A percentile compares a stretch with the other conserved stretches of the same genome.
Conservation (phyloP, 2,888 invertebrate genomes). For the Epirrhoe alternata region DNA sequence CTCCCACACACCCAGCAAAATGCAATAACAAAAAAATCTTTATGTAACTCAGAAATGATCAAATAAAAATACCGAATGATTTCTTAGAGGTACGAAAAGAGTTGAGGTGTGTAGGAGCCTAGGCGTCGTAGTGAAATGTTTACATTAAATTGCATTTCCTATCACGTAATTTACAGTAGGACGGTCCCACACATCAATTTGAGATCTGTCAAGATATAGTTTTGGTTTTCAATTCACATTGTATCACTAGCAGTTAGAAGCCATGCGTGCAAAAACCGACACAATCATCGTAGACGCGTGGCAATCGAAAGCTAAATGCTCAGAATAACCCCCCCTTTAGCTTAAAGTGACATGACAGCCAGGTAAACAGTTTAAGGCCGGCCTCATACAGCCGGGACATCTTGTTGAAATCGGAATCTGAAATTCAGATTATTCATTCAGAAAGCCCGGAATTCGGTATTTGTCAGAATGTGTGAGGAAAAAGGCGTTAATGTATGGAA, state of each 20-base stretch:
- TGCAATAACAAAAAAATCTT: background rate
- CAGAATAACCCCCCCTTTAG: background rate
- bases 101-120: background rate
- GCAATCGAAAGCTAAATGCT: conserved; percentile 2
- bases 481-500: too few species aligned
- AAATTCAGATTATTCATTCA: too few species aligned
- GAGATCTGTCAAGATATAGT: conserved; percentile 76
- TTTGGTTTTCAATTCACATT: conserved; percentile 73
- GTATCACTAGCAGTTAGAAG: conserved; percentile 63
- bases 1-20: background rate
- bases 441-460: too few species aligned
- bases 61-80: too few species aligned
- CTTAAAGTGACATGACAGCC: background rate
- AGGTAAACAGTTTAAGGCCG: too few species aligned
- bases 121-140: conserved; percentile 23
- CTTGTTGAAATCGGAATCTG: too few species aligned
- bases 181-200: conserved; percentile 82
- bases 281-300: conserved; percentile 3
- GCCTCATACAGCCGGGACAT: too few species aligned
- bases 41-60: too few species aligned
- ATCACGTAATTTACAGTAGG: conserved; percentile 79
- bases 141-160: conserved; percentile 64
- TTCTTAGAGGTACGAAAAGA: too few species aligned
- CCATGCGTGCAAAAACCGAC: conserved; percentile 44
- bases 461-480: too few species aligned